phyloP scores from a whole-genome alignment of 2,113 vertebrate species.

The Chitala chitala region DNA sequence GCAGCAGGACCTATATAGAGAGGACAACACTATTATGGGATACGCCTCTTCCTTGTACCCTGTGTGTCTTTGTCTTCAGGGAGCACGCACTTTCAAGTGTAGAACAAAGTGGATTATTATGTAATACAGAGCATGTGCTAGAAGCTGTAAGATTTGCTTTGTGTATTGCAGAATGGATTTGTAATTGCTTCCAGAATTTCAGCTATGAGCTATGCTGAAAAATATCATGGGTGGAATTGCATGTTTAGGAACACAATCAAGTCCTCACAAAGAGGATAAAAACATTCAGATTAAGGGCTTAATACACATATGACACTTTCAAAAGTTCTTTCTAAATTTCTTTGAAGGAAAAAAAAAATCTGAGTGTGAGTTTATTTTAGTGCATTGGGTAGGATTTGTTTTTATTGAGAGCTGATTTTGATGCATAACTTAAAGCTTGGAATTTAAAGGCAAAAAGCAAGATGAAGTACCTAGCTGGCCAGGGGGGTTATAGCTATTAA shows the following conservation, averaged over 20 bases:
- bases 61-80: neutral
- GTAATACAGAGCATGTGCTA: neutral
- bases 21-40: neutral
- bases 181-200: constrained; percentile 4
- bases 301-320: neutral
- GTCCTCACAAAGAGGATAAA: neutral
- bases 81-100: neutral
- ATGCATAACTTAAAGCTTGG: too few relatives aligned
- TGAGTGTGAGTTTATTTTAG: neutral
- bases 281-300: neutral
- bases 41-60: too few relatives aligned
- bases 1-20: neutral
- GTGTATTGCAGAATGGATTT: too few relatives aligned
- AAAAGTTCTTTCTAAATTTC: too few relatives aligned
- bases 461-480: too few relatives aligned
- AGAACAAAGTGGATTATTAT: neutral
- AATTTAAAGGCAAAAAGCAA: too few relatives aligned
- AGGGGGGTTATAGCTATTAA: too few relatives aligned
- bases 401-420: too few relatives aligned
- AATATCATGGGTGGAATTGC: neutral
- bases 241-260: neutral
- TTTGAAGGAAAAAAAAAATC: too few relatives aligned
- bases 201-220: neutral
- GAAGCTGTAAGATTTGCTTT: neutral
- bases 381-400: too few relatives aligned